Evolutionary conservation across 2,888 invertebrate genomes (phyloP).

Genomic region (Liposcelis brunnea): DNA sequence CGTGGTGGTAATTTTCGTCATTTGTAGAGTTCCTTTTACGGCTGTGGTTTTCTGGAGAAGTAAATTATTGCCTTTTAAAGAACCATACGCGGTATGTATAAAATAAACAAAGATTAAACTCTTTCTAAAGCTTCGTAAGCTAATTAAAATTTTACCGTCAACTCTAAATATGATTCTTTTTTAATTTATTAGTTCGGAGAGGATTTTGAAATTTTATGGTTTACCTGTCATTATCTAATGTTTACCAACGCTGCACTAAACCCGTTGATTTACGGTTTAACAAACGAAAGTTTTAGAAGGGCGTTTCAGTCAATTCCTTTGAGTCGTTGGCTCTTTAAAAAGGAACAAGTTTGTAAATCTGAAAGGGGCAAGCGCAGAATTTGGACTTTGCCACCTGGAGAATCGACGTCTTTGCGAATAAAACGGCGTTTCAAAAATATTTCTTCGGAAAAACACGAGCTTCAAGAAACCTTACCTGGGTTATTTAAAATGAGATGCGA

Average conservation of each 20-base stretch:
- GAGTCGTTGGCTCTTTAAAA: conserved; percentile 28
- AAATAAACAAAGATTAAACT: too few relatives aligned
- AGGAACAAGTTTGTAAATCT: too few relatives aligned
- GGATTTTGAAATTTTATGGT: conserved; percentile 42
- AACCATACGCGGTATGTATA: conserved; percentile 19
- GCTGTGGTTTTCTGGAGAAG: conserved; percentile 47
- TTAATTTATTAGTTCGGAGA: conserved; percentile 31
- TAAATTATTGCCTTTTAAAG: conserved; percentile 25
- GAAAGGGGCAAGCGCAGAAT: background rate
- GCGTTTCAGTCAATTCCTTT: conserved; percentile 41
- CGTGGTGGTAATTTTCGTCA: conserved; percentile 45
- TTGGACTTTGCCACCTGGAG: background rate
- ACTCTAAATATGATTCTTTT: conserved; percentile 8
- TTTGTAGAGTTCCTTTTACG: conserved; percentile 58
- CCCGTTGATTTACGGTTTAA: conserved; percentile 59
- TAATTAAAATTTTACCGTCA: conserved; percentile 12
- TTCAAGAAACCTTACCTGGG: too few relatives aligned
- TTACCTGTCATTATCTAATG: conserved; percentile 48
- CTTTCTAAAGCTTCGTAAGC: too few relatives aligned
- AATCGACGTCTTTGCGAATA: too few relatives aligned
- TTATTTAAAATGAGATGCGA: too few relatives aligned
- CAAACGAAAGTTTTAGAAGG: conserved; percentile 47
- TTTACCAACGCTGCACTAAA: conserved; percentile 56
- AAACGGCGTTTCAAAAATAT: too few relatives aligned
- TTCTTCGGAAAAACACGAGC: too few relatives aligned